These are phyloP conservation scores for Zophobas atratus DNA, from an alignment of 1,140 invertebrate species.

Conservation along the genomic window DNA sequence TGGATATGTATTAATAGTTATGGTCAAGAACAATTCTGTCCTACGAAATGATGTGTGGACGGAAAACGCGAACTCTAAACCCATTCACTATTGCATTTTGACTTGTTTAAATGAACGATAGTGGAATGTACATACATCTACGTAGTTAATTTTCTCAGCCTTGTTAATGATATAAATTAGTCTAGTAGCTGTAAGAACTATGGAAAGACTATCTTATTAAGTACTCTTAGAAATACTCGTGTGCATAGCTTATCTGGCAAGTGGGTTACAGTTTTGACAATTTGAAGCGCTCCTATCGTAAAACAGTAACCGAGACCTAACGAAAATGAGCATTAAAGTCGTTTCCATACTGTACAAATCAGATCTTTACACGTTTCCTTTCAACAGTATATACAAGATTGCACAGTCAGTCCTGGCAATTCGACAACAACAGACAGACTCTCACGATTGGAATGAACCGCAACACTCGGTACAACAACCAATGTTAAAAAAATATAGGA, in stretches of 20 bases:
- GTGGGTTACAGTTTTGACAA: constrained; percentile 37
- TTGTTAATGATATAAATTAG: constrained; percentile 32
- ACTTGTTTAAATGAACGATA: not conserved
- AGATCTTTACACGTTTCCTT: constrained; percentile 15
- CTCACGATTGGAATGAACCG: constrained; percentile 28
- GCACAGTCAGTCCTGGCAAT: constrained; percentile 62
- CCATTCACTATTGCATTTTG: constrained; percentile 6
- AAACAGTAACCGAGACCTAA: constrained; percentile 1
- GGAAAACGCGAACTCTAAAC: constrained; percentile 17
- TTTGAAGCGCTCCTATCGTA: constrained; percentile 21
- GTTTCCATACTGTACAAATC: constrained; percentile 1
- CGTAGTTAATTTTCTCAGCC: constrained; percentile 15
- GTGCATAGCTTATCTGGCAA: constrained; percentile 45
- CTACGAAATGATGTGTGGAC: constrained; percentile 19
- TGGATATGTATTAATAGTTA: not conserved
- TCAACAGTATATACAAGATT: constrained; percentile 56
- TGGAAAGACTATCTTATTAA: constrained; percentile 39
- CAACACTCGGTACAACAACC: constrained; percentile 3
- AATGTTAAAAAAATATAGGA: constrained; percentile 15
- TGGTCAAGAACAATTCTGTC: not conserved
- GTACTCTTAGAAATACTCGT: constrained; percentile 34
- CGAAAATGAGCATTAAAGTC: constrained; percentile 10
- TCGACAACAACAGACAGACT: not conserved
- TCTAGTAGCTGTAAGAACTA: constrained; percentile 5
- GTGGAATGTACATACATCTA: constrained; percentile 17